phyloP scores from a whole-genome alignment of 2,888 invertebrate genomes.

The Tenthredo notha region DNA sequence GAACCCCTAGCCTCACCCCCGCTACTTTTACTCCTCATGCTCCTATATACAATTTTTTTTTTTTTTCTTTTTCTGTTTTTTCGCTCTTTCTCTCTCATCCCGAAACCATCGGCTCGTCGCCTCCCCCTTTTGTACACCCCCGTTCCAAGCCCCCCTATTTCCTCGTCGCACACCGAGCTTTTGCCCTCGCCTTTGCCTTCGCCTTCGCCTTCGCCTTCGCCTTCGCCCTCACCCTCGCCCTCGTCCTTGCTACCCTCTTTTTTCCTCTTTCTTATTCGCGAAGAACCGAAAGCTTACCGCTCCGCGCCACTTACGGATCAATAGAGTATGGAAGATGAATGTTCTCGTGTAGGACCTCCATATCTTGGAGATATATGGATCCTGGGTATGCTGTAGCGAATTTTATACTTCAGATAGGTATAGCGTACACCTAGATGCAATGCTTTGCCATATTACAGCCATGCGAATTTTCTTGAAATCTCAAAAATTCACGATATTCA shows the following conservation, averaged over 20 bases:
- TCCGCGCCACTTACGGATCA: conserved; percentile 75
- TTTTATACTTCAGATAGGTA: not conserved
- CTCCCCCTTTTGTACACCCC: conserved; percentile 32
- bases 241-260: conserved; percentile 61
- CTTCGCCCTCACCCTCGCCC: conserved; percentile 63
- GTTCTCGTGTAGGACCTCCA: conserved; percentile 51
- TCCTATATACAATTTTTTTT: not conserved
- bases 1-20: conserved; percentile 43
- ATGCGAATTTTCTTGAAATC: too few species aligned
- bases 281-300: conserved; percentile 55
- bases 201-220: conserved; percentile 60
- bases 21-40: conserved; percentile 13
- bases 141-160: not conserved
- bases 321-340: conserved; percentile 77
- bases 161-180: conserved; percentile 54
- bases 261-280: conserved; percentile 57
- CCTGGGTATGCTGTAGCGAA: not conserved
- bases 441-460: too few species aligned
- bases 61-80: not conserved
- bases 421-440: too few species aligned
- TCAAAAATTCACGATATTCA: too few species aligned
- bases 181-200: conserved; percentile 58
- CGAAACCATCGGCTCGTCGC: conserved; percentile 16
- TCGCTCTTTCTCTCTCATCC: conserved; percentile 5
- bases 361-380: not conserved